Evolutionary conservation across 2,888 invertebrate species (phyloP), one percentile per base, ranked within the genome.

Genomic region (Nomada ruficornis): DNA sequence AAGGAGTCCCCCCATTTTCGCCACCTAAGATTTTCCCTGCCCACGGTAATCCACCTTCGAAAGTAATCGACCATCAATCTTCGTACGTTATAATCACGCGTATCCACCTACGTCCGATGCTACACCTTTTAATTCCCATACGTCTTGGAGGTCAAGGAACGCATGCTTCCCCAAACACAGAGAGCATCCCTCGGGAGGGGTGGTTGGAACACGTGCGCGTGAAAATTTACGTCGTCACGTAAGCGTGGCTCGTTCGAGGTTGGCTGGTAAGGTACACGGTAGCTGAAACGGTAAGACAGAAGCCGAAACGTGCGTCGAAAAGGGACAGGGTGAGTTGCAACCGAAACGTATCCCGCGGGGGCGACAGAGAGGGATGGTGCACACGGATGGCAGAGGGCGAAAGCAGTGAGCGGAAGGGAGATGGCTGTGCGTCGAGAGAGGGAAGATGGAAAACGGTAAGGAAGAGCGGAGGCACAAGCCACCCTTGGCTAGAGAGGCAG

Each of bases 321-420:
- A 94, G 94, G 94, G 93, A 94, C 94, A 93, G 92, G 93, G 80
- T 10, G 52, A 68, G 67, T 18, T 15, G 63, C 44, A 67, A 47
- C 60, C 60, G 76, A 78, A 62, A 62, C 54, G 67, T 29, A 15
- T 29, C 54, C 44, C n/a, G 23, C 26, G 7, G 4, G 72, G n/a
- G 18, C 15, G 72, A 77, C 52, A 77, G 75, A 55, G 70, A 72
- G 55, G 75, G 23, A 42, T 92, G 94, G 91, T 80, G n/a, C 2
- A 47, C 23, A n/a, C 44, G 50, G 20, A 18, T 13, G 54, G 93
- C 92, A 93, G 93, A 93, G 89, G 93, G 82, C 57, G 77, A 76
- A 59, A 73, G 67, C 71, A 4, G 26, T 26, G 65, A 55, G 36
- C 55, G 71, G 52, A 57, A 23, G 54, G 9, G 52, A 18, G 62